Conservation (phyloP, 2,113 vertebrate genomes). For the Miniopterus natalensis region DNA sequence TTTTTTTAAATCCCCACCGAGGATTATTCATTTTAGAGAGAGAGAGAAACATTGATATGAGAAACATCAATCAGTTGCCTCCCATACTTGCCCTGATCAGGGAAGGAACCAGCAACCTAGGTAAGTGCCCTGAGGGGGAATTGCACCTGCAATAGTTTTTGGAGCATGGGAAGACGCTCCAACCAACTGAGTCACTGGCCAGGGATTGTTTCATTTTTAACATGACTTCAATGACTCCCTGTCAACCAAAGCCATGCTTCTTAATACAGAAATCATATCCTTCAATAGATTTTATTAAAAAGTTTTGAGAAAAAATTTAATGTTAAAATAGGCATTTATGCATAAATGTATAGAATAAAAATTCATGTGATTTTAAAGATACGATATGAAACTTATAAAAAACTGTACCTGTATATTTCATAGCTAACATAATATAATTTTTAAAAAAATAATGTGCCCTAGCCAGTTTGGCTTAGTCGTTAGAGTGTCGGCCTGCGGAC, state of each 20-base stretch:
- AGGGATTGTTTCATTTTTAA: constrained; percentile 3
- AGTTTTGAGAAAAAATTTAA: not conserved
- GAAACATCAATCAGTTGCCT: not conserved
- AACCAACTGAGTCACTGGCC: not conserved
- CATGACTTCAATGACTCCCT: not conserved
- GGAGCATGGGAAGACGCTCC: not conserved
- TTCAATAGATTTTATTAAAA: not conserved
- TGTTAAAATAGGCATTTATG: constrained; percentile 19
- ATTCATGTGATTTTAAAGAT: constrained; percentile 28
- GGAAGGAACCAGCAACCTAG: not conserved
- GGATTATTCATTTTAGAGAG: not conserved
- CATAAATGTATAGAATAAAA: constrained; percentile 24
- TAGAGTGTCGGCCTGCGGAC: too few species aligned
- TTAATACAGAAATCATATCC: not conserved
- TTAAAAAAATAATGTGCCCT: too few species aligned
- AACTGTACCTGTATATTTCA: not conserved
- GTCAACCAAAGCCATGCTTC: not conserved
- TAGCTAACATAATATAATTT: not conserved
- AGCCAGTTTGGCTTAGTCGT: too few species aligned
- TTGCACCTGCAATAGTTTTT: not conserved
- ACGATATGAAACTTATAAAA: not conserved
- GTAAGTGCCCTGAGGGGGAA: not conserved
- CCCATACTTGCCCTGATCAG: not conserved
- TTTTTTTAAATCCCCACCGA: not conserved
- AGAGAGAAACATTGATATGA: not conserved